These are phyloP conservation scores for Xylocopa sonorina DNA, from an alignment of 1,140 invertebrate genomes.

Conservation along the genomic window DNA sequence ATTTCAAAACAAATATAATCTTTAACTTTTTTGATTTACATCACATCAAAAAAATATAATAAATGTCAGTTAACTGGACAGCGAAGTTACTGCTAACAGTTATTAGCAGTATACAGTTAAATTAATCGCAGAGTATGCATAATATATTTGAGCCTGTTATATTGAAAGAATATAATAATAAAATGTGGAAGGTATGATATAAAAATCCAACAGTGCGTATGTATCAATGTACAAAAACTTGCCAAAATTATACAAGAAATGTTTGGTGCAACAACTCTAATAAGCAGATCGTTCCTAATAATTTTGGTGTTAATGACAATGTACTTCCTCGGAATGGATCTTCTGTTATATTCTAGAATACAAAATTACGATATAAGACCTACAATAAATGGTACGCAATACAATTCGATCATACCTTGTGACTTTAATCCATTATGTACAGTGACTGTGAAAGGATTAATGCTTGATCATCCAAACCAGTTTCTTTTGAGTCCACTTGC, in stretches of 20 bases:
- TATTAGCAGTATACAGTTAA: neutral
- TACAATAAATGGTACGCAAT: constrained; percentile 54
- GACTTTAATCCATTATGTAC: constrained; percentile 87
- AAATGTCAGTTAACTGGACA: neutral
- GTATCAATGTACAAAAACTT: neutral
- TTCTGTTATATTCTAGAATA: constrained; percentile 83
- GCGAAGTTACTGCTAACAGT: neutral
- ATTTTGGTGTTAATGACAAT: constrained; percentile 75
- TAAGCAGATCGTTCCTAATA: constrained; percentile 36
- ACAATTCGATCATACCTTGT: constrained; percentile 84
- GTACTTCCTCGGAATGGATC: constrained; percentile 85
- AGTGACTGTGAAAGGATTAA: constrained; percentile 88
- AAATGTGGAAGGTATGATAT: neutral
- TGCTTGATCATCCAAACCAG: constrained; percentile 89
- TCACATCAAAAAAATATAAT: neutral
- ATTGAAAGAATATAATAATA: neutral
- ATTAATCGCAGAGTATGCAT: neutral
- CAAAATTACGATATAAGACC: constrained; percentile 82
- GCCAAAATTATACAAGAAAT: constrained; percentile 32
- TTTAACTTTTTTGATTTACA: neutral
- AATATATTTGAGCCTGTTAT: neutral
- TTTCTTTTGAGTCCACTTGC: constrained; percentile 89
- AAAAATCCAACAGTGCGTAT: neutral
- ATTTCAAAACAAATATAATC: neutral
- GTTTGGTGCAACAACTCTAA: constrained; percentile 39